Base-by-base conservation (phyloP, 2,888 invertebrate genomes). In the Chymomyza amoena region DNA sequence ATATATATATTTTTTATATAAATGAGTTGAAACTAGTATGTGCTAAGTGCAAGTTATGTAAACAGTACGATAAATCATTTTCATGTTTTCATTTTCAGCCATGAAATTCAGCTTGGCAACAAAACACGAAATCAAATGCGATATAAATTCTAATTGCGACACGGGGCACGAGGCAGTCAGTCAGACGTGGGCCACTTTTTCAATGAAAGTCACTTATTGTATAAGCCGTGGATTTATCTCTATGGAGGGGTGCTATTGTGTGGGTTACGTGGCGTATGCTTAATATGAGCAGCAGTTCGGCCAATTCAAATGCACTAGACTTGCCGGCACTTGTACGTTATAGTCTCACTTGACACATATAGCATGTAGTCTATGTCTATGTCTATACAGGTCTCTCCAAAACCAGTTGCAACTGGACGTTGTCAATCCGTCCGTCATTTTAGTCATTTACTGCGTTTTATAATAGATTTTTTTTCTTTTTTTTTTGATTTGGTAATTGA, bases 131-230 rank as follows among this genome's bases (percentile, higher is more conserved):
- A 66, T 52, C 77, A 66, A 73, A 68, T 66, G 71, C 75, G 82
- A 83, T 83, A 83, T 83, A 82, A 83, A 83, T 83, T 83, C 82
- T 83, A 81, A 83, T 80, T 82, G 70, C 75, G 73, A 68, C 80
- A 80, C 76, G 76, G 74, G 82, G 72, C 76, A 79, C 69, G 66
- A 73, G 56, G 72, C 10, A 57, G 13, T 45, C 57, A 63, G 50
- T 36, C 25, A 32, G 62, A 36, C 56, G 36, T 15, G 57, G 52
- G 20, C 57, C 57, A 57, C 57, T 57, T 39, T 66, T 72, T 56
- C 63, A 72, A 67, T 72, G 70, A 61, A 70, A 62, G 62, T 64
- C 61, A 60, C 54, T 60, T 56, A 18, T 59, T 59, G 28, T 13
- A 45, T 69, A 54, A 59, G 13, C 36, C 52, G 32, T 32, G 4